Conservation (phyloP, 2,888 invertebrate species). For the Tipula vernalis region DNA sequence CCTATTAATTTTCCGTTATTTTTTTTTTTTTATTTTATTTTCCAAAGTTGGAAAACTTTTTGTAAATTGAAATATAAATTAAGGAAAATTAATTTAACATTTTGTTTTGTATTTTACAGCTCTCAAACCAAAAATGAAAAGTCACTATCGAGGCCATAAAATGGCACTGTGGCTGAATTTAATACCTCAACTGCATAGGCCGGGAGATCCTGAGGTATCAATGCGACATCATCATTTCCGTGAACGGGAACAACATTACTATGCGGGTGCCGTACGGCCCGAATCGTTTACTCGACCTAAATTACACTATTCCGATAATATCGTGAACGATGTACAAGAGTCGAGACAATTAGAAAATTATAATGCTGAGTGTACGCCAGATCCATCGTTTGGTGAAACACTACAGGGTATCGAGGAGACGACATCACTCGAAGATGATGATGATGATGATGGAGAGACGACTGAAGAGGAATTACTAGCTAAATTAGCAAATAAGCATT, state of each 20-base stretch:
- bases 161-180: conserved; percentile 83
- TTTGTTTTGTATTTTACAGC: conserved; percentile 37
- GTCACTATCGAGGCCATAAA: conserved; percentile 80
- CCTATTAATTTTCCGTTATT: background rate
- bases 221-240: conserved; percentile 69
- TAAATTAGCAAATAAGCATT: conserved; percentile 41
- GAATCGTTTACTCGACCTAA: conserved; percentile 38
- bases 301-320: conserved; percentile 23
- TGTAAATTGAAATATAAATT: conserved; percentile 10
- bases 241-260: conserved; percentile 57
- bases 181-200: conserved; percentile 72
- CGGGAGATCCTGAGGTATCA: conserved; percentile 55
- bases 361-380: conserved; percentile 17
- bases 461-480: conserved; percentile 39
- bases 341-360: conserved; percentile 20
- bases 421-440: conserved; percentile 20
- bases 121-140: conserved; percentile 58
- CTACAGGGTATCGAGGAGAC: conserved; percentile 25
- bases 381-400: conserved; percentile 17
- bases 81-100: conserved; percentile 5
- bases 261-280: conserved; percentile 47
- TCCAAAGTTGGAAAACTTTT: background rate
- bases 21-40: background rate
- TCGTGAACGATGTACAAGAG: conserved; percentile 18
- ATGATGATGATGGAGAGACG: conserved; percentile 28